Evolutionary conservation across 2,113 vertebrate genomes (phyloP), one percentile per base, ranked within the genome.

Genomic region (Hippocampus barbouri): DNA sequence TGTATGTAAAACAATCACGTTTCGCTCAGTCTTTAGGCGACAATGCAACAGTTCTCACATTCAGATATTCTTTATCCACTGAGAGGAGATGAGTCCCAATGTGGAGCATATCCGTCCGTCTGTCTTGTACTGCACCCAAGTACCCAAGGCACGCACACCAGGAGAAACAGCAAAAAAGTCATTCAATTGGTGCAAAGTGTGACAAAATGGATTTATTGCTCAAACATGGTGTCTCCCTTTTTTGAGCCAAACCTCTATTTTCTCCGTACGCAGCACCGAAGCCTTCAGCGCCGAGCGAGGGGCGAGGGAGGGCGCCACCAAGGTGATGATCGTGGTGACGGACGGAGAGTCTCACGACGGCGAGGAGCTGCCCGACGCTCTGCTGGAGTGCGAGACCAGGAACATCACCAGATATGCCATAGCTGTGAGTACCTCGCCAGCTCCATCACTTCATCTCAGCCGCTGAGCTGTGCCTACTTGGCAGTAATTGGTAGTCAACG

Each of bases 281-380:
- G 95, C 95, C 0, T 99, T 99, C 90, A 97, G 95, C 45, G 78
- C 86, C 0, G 89, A 84, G 63, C 89, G 89, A 0, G 95, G 95
- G 0, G 95, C 94, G 0, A 91, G 97, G 30, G 92, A 94, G 0
- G 95, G 94, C 0, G 97, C 97, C 74, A 90, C 91, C 8, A 93
- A 96, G 54, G 91, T 99, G 68, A 93, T 99, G 92, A 95, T 99
- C 1, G 96, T 99, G 21, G 95, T 99, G 83, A 99, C 97, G 0
- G 97, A 99, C 0, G 97, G 96, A 1, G 97, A 98, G 76, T 99
- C 97, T 1, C 97, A 99, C 1, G 97, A 98, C 0, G 94, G 95
- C 0, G 95, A 98, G 18, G 95, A 98, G 72, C 94, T 98, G n/a
- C 87, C 91, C 0, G 89, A 84, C 0, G 95, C 95, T 0, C 86